A percentile compares a stretch with the other conserved stretches of the same genome.
Conservation (phyloP, 2,888 invertebrate genomes). For the Choristoneura rosaceana region DNA sequence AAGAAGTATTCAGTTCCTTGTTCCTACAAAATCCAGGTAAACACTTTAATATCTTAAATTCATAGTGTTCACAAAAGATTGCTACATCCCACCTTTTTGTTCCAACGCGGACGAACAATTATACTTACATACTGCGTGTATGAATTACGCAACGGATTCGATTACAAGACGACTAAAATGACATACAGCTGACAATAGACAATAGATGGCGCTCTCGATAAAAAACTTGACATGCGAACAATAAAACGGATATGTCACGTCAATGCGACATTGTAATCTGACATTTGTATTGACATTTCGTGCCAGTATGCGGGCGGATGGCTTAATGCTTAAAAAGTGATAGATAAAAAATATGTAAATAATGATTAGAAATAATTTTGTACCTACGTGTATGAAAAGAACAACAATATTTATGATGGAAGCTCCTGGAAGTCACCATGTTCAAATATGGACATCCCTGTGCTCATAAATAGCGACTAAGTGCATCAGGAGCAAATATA, state of each 20-base stretch:
- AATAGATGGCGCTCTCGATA: constrained; percentile 35
- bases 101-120: not conserved
- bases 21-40: no score
- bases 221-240: constrained; percentile 37
- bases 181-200: constrained; percentile 28
- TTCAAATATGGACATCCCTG: no score
- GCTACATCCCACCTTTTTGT: not conserved
- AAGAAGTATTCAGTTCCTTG: no score
- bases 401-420: no score
- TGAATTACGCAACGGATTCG: constrained; percentile 27
- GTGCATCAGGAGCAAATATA: no score
- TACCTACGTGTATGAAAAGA: no score
- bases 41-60: no score
- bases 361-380: not conserved
- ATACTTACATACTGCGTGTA: constrained; percentile 6
- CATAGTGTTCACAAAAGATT: not conserved
- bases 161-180: constrained; percentile 19
- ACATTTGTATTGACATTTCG: constrained; percentile 58
- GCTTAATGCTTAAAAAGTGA: constrained; percentile 9
- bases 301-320: constrained; percentile 33
- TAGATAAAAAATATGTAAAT: not conserved
- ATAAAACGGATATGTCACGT: constrained; percentile 39
- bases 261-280: constrained; percentile 57
- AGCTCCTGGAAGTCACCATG: no score
- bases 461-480: no score